Evolutionary conservation across 92 coral and sea anemone genomes (phyloP), one percentile per base, ranked within the genome.

Genomic region (Epizoanthus illoricatus): DNA sequence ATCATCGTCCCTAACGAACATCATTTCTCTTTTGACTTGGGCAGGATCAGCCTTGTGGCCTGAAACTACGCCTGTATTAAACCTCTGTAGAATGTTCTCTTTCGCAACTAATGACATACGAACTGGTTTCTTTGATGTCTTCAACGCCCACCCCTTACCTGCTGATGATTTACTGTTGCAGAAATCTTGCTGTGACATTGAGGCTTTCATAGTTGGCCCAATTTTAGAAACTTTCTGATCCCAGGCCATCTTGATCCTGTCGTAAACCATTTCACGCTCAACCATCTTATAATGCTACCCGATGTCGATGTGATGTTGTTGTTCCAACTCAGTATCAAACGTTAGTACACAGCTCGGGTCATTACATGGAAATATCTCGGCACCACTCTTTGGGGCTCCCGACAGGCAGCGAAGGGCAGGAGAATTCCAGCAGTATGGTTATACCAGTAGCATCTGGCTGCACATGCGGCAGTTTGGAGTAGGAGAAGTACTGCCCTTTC

Each of bases 251-350:
- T 61, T 85, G 41, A 70, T 79, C 19, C 75, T 76, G 63, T 85
- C 88, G 41, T 85, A 85, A 18, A 69, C 79, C 49, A 75, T 76
- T 75, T 85, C 88, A 66, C 64, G 58, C 59, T 85, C 88, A 39
- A 21, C 28, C 21, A 65, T 83, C 74, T 76, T 17, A 33, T 80
- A 55, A 43, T 85, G 88, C 52, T 85, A 72, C 55, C 69, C 85
- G 60, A 83, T 70, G 43, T 85, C 88, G 69, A 85, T 85, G 84
- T 85, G 88, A 19, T 82, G 84, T 65, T 76, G 84, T 28, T 82
- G 84, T 15, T 85, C 81, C 57, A 41, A 76, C 75, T 75, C 58
- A 41, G 84, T 74, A 81, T 84, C 78, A 81, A 84, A 84, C 20
- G 87, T 75, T 45, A 84, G 73, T 43, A 84, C 83, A 65, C 87